A percentile compares a stretch with the other conserved stretches of the same genome.
Conservation (phyloP, 2,888 invertebrate genomes). For the Tipula lateralis region DNA sequence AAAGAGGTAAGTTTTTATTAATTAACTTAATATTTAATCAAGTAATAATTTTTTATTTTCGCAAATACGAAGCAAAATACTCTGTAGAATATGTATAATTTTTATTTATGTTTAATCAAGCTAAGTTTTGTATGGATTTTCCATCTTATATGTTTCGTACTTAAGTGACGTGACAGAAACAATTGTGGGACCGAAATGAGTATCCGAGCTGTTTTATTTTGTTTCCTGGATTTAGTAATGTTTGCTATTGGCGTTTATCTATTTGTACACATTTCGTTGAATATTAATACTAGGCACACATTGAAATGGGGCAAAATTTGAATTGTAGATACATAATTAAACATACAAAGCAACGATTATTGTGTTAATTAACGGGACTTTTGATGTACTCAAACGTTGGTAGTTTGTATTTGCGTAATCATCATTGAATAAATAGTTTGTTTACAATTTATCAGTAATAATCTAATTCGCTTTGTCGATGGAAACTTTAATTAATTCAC, state of each 20-base stretch:
- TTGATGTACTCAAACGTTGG: neutral
- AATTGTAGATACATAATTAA: neutral
- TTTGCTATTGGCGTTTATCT: too few relatives aligned
- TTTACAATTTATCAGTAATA: neutral
- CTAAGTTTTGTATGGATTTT: neutral
- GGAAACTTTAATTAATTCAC: neutral
- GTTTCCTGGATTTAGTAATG: too few relatives aligned
- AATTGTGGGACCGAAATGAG: neutral
- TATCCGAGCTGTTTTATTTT: neutral
- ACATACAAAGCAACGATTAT: neutral
- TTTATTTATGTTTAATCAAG: neutral
- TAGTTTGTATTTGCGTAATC: neutral
- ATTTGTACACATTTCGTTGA: too few relatives aligned
- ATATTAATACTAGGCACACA: neutral
- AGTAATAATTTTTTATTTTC: neutral
- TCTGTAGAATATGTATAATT: neutral
- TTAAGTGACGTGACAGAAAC: slow-evolving; percentile 3
- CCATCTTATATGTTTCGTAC: neutral
- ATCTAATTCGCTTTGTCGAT: neutral
- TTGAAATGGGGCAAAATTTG: neutral
- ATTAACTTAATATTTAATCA: neutral
- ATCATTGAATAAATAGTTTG: neutral
- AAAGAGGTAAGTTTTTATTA: slow-evolving; percentile 45
- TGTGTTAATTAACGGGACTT: neutral
- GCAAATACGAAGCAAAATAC: neutral